Conservation (phyloP, 2,113 vertebrate genomes). For the Solea senegalensis region DNA sequence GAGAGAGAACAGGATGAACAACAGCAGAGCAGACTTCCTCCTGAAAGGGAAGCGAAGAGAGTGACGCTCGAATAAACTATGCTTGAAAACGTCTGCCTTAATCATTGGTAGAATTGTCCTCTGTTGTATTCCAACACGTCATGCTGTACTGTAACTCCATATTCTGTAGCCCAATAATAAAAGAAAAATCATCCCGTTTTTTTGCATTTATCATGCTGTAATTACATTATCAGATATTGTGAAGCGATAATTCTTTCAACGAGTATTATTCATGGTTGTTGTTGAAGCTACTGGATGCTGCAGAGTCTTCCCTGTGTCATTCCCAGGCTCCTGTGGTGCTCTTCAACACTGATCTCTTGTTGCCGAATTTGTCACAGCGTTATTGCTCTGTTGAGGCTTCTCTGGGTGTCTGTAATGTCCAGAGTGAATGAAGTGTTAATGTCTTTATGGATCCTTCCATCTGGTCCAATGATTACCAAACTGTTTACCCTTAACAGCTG, state of each 20-base stretch:
- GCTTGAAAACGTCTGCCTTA: constrained; percentile 14
- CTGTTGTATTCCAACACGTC: background rate
- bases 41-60: constrained; percentile 55
- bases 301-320: constrained; percentile 19
- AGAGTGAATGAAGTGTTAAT: constrained; percentile 63
- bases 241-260: background rate
- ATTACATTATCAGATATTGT: background rate
- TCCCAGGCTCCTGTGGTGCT: constrained; percentile 53
- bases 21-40: constrained; percentile 72
- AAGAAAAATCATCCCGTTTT: background rate
- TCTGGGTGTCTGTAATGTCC: constrained; percentile 45
- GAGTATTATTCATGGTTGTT: background rate
- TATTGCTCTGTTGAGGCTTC: constrained; percentile 50
- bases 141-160: background rate
- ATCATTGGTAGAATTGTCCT: constrained; percentile 14
- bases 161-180: background rate
- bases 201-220: background rate
- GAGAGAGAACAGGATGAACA: constrained; percentile 61
- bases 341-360: constrained; percentile 61
- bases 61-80: constrained; percentile 41
- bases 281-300: constrained; percentile 4
- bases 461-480: constrained; percentile 60
- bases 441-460: constrained; percentile 66
- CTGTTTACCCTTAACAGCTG: constrained; percentile 37
- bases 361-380: constrained; percentile 72